Conservation (phyloP, 2,888 invertebrate species). For the Sesia apiformis region DNA sequence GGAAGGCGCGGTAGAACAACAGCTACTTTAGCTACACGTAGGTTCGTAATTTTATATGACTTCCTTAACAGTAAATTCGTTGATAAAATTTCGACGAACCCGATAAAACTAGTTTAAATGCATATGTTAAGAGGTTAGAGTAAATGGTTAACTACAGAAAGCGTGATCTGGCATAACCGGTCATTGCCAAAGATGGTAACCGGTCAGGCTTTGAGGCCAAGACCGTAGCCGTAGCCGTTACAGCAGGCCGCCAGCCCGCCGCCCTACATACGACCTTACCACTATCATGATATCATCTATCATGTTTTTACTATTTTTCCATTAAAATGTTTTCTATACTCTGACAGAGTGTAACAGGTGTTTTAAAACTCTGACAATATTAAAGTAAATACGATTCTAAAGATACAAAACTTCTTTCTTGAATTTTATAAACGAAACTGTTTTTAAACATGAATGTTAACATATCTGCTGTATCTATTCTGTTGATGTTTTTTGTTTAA, state of each 20-base stretch:
- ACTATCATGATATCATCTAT: too few relatives aligned
- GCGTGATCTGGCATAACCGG: conserved; percentile 54
- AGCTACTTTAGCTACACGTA: too few relatives aligned
- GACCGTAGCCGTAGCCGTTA: conserved; percentile 29
- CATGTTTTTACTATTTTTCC: conserved; percentile 11
- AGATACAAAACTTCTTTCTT: too few relatives aligned
- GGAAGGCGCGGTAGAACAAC: too few relatives aligned
- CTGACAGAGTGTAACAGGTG: not conserved
- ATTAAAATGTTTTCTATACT: not conserved
- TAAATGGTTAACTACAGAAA: conserved; percentile 41
- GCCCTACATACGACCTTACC: conserved; percentile 47
- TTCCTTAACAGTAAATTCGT: not conserved
- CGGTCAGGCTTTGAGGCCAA: conserved; percentile 62
- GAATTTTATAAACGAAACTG: too few relatives aligned
- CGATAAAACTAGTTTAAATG: conserved; percentile 12
- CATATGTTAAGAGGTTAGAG: conserved; percentile 24
- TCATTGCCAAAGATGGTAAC: conserved; percentile 63
- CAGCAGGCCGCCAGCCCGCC: conserved; percentile 14
- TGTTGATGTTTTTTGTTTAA: too few relatives aligned
- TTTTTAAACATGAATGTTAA: too few relatives aligned
- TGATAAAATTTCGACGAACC: not conserved
- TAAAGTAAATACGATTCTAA: too few relatives aligned
- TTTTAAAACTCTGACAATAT: not conserved
- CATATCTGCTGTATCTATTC: too few relatives aligned
- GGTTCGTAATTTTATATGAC: too few relatives aligned